phyloP scores from a whole-genome alignment of 2,113 vertebrate genomes.

The Scophthalmus maximus region DNA sequence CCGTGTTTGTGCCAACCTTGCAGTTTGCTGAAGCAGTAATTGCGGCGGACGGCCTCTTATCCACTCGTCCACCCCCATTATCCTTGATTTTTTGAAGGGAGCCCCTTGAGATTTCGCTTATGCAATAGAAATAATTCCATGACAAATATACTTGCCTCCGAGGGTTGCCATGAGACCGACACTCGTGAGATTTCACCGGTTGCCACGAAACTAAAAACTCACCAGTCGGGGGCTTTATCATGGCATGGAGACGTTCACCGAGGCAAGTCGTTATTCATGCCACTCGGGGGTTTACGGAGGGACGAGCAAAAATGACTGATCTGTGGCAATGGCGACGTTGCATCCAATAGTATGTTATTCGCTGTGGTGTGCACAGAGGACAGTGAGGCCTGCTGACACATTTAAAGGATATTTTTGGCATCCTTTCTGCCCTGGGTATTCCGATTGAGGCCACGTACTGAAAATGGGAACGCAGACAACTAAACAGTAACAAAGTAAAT shows the following conservation, averaged over 20 bases:
- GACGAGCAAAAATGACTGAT: background rate
- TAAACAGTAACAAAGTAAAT: background rate
- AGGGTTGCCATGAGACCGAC: slow-evolving; percentile 50
- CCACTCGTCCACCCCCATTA: slow-evolving; percentile 54
- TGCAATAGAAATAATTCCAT: slow-evolving; percentile 62
- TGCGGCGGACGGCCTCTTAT: slow-evolving; percentile 55
- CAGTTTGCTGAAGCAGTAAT: slow-evolving; percentile 30
- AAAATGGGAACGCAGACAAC: slow-evolving; percentile 65
- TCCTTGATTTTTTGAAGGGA: slow-evolving; percentile 61
- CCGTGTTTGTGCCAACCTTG: background rate
- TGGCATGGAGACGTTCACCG: background rate
- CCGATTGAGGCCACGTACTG: slow-evolving; percentile 43
- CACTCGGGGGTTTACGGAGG: background rate
- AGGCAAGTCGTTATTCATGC: background rate
- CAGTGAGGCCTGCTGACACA: slow-evolving; percentile 51
- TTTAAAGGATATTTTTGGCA: slow-evolving; percentile 61
- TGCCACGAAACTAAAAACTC: slow-evolving; percentile 45
- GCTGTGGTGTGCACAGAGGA: background rate
- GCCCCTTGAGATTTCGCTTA: slow-evolving; percentile 61
- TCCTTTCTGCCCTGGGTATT: slow-evolving; percentile 37
- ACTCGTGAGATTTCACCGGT: slow-evolving; percentile 25
- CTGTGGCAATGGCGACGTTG: background rate
- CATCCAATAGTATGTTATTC: background rate
- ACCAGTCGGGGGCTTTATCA: background rate
- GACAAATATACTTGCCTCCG: slow-evolving; percentile 38